A percentile compares a stretch with the other conserved stretches of the same genome.
Evolutionary conservation across 1,140 invertebrate genomes (phyloP).

Genomic region (Drosophila watanabei): DNA sequence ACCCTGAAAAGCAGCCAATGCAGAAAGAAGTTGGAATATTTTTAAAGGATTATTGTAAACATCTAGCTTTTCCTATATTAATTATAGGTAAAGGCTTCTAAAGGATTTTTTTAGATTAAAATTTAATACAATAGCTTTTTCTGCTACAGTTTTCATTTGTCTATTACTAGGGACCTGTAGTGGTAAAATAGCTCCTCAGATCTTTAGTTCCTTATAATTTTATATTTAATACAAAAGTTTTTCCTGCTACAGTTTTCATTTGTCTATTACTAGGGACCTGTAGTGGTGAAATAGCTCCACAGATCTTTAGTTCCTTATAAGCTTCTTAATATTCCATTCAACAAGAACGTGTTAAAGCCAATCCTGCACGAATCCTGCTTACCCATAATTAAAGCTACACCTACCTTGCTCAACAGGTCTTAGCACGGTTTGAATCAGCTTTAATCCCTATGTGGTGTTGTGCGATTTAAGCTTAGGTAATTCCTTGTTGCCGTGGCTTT

Average conservation of each 20-base stretch:
- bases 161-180: background rate
- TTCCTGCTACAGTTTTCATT: background rate
- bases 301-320: background rate
- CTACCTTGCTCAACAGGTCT: conserved; percentile 24
- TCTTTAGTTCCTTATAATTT: background rate
- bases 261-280: background rate
- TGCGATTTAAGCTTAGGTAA: background rate
- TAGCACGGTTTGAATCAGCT: background rate
- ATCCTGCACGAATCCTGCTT: background rate
- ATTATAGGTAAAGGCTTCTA: background rate
- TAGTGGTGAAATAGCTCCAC: background rate
- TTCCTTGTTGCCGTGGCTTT: background rate
- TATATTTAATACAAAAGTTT: background rate
- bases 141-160: background rate
- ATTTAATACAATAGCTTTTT: background rate
- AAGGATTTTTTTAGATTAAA: background rate
- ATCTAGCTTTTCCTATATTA: too few species aligned
- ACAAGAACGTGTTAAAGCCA: too few species aligned
- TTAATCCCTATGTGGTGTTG: background rate
- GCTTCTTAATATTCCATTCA: background rate
- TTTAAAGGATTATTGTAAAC: background rate
- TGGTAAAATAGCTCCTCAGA: background rate
- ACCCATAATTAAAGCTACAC: background rate
- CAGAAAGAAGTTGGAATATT: too few species aligned
- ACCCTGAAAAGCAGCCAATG: background rate